Percentiles rank a stretch among this genome's conserved stretches.
These are phyloP conservation scores for Nineta flava DNA, from an alignment of 2,888 invertebrate genomes.

Conservation along the genomic window DNA sequence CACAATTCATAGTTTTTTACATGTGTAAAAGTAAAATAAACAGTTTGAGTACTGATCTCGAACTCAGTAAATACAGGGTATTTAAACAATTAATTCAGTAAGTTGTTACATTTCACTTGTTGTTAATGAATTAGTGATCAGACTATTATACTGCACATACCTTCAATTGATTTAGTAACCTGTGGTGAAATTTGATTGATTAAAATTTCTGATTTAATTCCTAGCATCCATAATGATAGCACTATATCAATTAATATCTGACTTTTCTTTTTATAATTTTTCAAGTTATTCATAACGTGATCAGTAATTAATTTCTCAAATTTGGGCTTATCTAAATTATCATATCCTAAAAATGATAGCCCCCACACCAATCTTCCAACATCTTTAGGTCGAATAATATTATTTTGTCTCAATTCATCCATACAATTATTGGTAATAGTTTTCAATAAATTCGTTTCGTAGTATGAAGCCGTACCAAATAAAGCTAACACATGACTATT, in stretches of 20 bases:
- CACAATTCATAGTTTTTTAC: too few species aligned
- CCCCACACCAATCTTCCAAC: constrained; percentile 29
- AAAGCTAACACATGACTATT: constrained; percentile 27
- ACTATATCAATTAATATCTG: constrained; percentile 3
- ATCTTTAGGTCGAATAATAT: constrained; percentile 26
- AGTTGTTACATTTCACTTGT: too few species aligned
- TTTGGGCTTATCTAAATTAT: constrained; percentile 12
- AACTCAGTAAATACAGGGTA: too few species aligned
- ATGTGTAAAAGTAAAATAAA: too few species aligned
- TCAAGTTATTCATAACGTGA: constrained; percentile 5
- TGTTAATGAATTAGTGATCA: too few species aligned
- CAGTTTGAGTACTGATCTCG: too few species aligned
- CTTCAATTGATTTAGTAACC: neutral
- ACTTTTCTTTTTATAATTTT: neutral
- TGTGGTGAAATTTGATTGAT: neutral
- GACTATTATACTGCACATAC: too few species aligned
- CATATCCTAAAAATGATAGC: constrained; percentile 22
- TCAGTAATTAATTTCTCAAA: constrained; percentile 20
- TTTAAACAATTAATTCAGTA: too few species aligned
- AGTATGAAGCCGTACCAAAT: constrained; percentile 16
- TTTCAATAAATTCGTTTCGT: neutral
- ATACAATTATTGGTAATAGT: constrained; percentile 13
- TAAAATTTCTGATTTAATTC: neutral
- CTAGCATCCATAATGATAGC: constrained; percentile 5
- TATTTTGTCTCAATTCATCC: constrained; percentile 15